Evolutionary conservation across 2,797 vertebrate species (phyloP), one percentile per base, ranked within the genome.

Genomic region (Rousettus madagascariensis): DNA sequence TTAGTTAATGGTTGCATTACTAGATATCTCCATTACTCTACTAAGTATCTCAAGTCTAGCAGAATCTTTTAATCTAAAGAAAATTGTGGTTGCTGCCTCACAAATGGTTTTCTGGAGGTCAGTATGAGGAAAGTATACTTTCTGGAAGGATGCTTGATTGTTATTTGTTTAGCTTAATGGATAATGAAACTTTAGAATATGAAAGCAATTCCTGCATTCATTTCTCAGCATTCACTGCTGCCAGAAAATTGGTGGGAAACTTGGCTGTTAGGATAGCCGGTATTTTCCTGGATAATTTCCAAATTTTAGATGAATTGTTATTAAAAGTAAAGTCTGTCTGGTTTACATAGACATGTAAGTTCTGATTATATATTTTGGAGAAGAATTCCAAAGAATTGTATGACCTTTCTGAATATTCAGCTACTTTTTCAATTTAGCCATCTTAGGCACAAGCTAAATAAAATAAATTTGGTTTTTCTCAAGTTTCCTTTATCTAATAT

Each of bases 11-110:
- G 74, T 90, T 84, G 53, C 41, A 55, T 59, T 75, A 63, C 30
- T 74, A 94, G 90, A 84, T 95, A 86, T 77, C 49, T 96, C 80
- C 75, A 90, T 92, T 92, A 88, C 33, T 86, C 46, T 83, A 71
- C 43, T 95, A 97, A 96, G 96, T 97, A 95, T 92, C 83, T 96
- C 87, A 95, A 95, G 89, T 90, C 68, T 94, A 94, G 77, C 85
- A 97, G 94, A 97, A 91, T 68, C 71, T 95, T 96, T 93, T 90
- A 89, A 95, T 97, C 69, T 90, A 84, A 96, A 88, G 26, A 92
- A 95, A 95, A 84, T 57, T 75, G 15, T 33, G 30, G 49, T 57
- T 95, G 49, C 87, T 92, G 49, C 51, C 30, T 95, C n/a, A 38
- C 2, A 24, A 33, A 66, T 79, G 77, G 72, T 59, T 94, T 75